Percentiles rank a stretch among this genome's conserved stretches.
Evolutionary conservation across 2,797 vertebrate species (phyloP).

Genomic region (Amazona ochrocephala): DNA sequence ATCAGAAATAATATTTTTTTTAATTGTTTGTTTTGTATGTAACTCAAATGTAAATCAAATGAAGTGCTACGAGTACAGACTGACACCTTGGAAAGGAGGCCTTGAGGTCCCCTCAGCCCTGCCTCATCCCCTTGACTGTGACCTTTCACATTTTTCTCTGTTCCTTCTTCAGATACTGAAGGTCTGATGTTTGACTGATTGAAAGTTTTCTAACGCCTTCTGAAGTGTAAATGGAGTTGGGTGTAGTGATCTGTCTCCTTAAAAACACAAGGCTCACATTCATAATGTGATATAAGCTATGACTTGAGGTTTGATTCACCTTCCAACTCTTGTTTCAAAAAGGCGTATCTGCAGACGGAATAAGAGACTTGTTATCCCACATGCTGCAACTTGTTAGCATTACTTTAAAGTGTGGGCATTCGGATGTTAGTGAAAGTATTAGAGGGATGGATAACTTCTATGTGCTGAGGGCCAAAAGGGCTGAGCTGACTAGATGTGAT

Average conservation of each 20-base stretch:
- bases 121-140: background rate
- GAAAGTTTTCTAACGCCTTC: background rate
- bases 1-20: background rate
- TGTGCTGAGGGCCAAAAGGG: accelerated
- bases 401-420: background rate
- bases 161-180: background rate
- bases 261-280: background rate
- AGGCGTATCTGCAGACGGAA: background rate
- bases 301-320: background rate
- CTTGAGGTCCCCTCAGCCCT: background rate
- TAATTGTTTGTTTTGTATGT: background rate
- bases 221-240: background rate
- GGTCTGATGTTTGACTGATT: background rate
- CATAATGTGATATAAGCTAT: background rate
- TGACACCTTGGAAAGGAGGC: background rate
- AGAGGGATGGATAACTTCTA: background rate
- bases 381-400: background rate
- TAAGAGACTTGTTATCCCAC: background rate
- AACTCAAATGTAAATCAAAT: background rate
- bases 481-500: background rate
- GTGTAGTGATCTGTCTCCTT: background rate
- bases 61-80: background rate
- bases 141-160: background rate
- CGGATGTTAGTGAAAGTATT: background rate
- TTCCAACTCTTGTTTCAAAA: background rate